A percentile compares a stretch with the other conserved stretches of the same genome.
Conservation (phyloP, 2,797 vertebrate genomes). For the Eupleurogrammus muticus region DNA sequence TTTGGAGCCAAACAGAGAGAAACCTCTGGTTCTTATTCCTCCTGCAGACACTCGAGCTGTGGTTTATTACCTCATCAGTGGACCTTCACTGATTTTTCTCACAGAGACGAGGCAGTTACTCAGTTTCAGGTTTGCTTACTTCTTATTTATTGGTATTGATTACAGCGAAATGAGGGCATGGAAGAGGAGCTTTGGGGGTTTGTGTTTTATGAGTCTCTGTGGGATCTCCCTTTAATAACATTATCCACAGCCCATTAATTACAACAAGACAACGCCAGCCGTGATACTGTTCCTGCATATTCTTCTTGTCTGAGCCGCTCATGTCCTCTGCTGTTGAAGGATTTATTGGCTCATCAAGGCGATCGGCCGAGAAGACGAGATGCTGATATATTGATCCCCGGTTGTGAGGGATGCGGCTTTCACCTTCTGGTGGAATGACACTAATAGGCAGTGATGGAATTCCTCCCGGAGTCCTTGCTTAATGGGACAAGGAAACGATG, state of each 20-base stretch:
- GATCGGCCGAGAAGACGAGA: slow-evolving; percentile 2
- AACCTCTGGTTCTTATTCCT: too few species aligned
- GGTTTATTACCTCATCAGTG: neutral
- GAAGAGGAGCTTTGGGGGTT: neutral
- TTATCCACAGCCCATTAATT: neutral
- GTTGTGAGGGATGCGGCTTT: slow-evolving; percentile 39
- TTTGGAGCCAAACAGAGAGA: too few species aligned
- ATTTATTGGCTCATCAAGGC: slow-evolving; percentile 23
- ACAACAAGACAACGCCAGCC: neutral
- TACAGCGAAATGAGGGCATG: neutral
- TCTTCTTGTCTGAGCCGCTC: neutral
- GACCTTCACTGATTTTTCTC: neutral
- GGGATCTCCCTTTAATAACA: neutral
- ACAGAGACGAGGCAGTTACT: neutral
- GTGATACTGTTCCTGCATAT: neutral
- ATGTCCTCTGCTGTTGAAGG: slow-evolving; percentile 25
- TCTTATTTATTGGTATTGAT: neutral
- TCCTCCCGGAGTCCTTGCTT: slow-evolving; percentile 37
- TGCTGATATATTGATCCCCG: slow-evolving; percentile 46
- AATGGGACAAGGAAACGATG: slow-evolving; percentile 53
- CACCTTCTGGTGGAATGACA: slow-evolving; percentile 42
- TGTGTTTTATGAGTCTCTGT: neutral
- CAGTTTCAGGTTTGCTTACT: neutral
- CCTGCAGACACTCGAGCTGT: too few species aligned
- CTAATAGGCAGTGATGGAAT: slow-evolving; percentile 50